These are phyloP conservation scores for Hesperia comma DNA, from an alignment of 2,888 invertebrate species.

Conservation along the genomic window DNA sequence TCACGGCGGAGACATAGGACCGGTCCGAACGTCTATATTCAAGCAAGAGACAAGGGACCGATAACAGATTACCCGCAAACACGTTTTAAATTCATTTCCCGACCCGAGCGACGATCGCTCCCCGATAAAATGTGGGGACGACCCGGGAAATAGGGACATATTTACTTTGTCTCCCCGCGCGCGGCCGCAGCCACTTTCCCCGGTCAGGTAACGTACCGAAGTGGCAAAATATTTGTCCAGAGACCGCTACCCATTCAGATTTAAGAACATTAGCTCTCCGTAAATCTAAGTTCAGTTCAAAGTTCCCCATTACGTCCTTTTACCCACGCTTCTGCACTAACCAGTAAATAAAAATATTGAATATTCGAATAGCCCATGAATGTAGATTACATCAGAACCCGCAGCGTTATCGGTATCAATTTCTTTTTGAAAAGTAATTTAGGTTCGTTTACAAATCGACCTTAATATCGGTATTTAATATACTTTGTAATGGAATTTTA, in stretches of 20 bases:
- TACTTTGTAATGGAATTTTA: no score
- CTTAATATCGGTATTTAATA: no score
- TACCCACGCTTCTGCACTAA: constrained; percentile 29
- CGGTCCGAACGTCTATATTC: constrained; percentile 78
- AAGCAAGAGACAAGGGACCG: constrained; percentile 82
- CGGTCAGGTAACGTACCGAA: constrained; percentile 79
- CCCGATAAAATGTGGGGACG: constrained; percentile 83
- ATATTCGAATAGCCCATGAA: constrained; percentile 24
- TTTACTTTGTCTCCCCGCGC: constrained; percentile 81
- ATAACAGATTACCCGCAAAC: constrained; percentile 85
- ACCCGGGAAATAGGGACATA: constrained; percentile 79
- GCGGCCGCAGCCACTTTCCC: constrained; percentile 76
- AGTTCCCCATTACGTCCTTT: constrained; percentile 42
- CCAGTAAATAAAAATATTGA: constrained; percentile 28
- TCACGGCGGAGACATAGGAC: constrained; percentile 69
- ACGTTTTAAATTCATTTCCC: constrained; percentile 84
- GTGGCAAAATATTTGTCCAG: constrained; percentile 82
- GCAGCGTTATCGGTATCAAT: no score
- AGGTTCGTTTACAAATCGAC: no score
- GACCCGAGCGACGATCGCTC: constrained; percentile 82
- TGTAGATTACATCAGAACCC: no score
- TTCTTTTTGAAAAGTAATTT: no score
- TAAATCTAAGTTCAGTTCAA: constrained; percentile 62
- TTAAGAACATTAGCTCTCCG: constrained; percentile 72
- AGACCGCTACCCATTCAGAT: constrained; percentile 76